Conservation (phyloP, 1,140 invertebrate species). For the Drosophila erecta region DNA sequence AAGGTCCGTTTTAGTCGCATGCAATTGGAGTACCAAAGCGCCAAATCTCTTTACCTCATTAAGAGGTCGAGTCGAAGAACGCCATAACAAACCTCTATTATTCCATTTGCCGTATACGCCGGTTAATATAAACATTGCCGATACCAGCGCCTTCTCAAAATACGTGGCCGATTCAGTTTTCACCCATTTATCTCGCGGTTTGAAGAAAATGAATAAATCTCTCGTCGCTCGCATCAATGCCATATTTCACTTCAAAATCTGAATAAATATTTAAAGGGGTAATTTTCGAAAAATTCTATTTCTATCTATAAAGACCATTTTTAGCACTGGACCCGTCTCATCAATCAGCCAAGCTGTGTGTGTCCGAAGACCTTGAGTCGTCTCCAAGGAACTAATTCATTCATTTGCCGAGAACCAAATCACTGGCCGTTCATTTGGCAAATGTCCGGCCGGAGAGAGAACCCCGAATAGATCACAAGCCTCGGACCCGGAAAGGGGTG, state of each 20-base stretch:
- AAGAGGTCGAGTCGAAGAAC: conserved; percentile 2
- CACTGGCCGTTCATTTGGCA: conserved; percentile 71
- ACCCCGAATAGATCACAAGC: conserved; percentile 42
- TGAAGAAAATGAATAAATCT: conserved; percentile 84
- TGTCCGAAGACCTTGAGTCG: conserved; percentile 10
- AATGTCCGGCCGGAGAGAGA: conserved; percentile 60
- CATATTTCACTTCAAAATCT: conserved; percentile 80
- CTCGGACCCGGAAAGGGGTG: conserved; percentile 25
- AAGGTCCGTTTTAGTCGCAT: conserved; percentile 23
- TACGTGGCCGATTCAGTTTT: conserved; percentile 53
- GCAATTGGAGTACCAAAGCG: conserved; percentile 31
- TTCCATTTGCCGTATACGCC: conserved; percentile 23
- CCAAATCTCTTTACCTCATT: conserved; percentile 43
- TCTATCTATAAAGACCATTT: conserved; percentile 59
- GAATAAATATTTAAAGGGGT: conserved; percentile 81
- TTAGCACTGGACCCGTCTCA: conserved; percentile 14
- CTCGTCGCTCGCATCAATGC: conserved; percentile 57
- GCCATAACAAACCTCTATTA: too few species aligned
- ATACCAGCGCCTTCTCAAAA: conserved; percentile 45
- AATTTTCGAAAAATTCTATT: conserved; percentile 56
- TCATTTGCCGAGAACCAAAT: conserved; percentile 67
- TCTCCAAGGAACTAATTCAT: conserved; percentile 80
- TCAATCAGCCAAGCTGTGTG: conserved; percentile 21
- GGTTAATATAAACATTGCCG: conserved; percentile 55
- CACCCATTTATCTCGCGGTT: conserved; percentile 83